Percentiles rank a stretch among this genome's conserved stretches.
Evolutionary conservation across 2,888 invertebrate genomes (phyloP).

Genomic region (Operophtera brumata): DNA sequence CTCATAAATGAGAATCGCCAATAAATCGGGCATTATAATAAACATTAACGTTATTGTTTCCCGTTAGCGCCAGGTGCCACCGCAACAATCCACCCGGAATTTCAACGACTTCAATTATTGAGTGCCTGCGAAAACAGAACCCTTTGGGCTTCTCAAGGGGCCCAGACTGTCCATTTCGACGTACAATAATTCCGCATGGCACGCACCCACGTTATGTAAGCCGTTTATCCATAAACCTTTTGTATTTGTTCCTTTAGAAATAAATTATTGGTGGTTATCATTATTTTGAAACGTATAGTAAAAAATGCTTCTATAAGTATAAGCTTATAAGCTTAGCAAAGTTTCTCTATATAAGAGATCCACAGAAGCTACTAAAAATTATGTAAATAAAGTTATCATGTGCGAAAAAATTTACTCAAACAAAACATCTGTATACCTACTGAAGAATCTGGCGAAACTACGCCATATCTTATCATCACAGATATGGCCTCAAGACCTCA

Average conservation of each 20-base stretch:
- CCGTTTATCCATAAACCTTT: slow-evolving; percentile 51
- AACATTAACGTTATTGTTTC: slow-evolving; percentile 76
- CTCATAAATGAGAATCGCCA: slow-evolving; percentile 73
- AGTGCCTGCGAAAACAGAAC: slow-evolving; percentile 73
- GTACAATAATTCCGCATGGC: slow-evolving; percentile 66
- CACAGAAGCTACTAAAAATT: slow-evolving; percentile 26
- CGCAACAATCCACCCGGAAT: slow-evolving; percentile 74
- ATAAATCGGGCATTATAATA: slow-evolving; percentile 78
- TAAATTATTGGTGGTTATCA: slow-evolving; percentile 12
- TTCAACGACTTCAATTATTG: slow-evolving; percentile 80
- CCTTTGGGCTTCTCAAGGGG: slow-evolving; percentile 74
- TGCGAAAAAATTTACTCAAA: slow-evolving; percentile 19
- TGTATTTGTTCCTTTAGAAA: slow-evolving; percentile 43
- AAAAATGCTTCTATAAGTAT: too few relatives aligned
- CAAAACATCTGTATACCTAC: too few relatives aligned
- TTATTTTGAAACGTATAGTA: background rate
- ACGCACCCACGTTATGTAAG: slow-evolving; percentile 64
- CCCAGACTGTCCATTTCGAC: slow-evolving; percentile 70
- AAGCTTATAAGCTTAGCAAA: slow-evolving; percentile 27
- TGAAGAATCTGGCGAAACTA: too few relatives aligned
- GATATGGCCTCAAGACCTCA: too few relatives aligned
- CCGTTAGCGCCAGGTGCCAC: slow-evolving; percentile 67
- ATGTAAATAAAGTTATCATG: slow-evolving; percentile 29
- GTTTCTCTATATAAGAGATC: slow-evolving; percentile 28
- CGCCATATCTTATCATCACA: too few relatives aligned